These are phyloP conservation scores for Xenentodon cancila DNA, from an alignment of 2,797 vertebrate species.

Conservation along the genomic window DNA sequence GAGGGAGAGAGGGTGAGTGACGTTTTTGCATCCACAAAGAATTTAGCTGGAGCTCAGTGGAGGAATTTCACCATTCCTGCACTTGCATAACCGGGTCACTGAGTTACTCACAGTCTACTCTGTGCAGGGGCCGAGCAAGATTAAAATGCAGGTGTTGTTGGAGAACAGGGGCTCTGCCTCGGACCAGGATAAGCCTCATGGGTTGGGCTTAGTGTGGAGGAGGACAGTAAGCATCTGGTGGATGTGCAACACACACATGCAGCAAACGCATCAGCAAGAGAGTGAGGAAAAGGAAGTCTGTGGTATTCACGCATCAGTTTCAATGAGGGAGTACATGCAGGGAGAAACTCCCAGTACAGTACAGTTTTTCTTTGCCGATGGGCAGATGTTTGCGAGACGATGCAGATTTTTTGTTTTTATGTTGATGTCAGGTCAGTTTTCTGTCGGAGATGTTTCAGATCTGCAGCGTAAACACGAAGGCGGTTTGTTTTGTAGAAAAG, in stretches of 20 bases:
- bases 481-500: slow-evolving; percentile 18
- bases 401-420: neutral
- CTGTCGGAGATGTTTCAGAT: neutral
- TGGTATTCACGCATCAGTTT: slow-evolving; percentile 7
- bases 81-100: slow-evolving; percentile 50
- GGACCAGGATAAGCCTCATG: neutral
- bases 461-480: slow-evolving; percentile 8
- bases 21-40: slow-evolving; percentile 28
- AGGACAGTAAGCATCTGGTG: slow-evolving; percentile 56
- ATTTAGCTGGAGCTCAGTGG: slow-evolving; percentile 16
- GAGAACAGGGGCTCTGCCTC: neutral
- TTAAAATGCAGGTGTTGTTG: slow-evolving; percentile 2
- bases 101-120: slow-evolving; percentile 26
- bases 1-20: neutral
- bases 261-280: neutral
- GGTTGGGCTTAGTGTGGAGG: slow-evolving; percentile 21
- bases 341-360: neutral
- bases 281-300: slow-evolving; percentile 4
- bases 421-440: neutral
- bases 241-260: neutral
- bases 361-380: neutral
- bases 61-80: slow-evolving; percentile 30
- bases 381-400: too few species aligned
- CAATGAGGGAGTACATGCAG: slow-evolving; percentile 12
- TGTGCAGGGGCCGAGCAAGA: too few species aligned